Base-by-base conservation (phyloP, 2,888 invertebrate species). In the Tethea ocularis region DNA sequence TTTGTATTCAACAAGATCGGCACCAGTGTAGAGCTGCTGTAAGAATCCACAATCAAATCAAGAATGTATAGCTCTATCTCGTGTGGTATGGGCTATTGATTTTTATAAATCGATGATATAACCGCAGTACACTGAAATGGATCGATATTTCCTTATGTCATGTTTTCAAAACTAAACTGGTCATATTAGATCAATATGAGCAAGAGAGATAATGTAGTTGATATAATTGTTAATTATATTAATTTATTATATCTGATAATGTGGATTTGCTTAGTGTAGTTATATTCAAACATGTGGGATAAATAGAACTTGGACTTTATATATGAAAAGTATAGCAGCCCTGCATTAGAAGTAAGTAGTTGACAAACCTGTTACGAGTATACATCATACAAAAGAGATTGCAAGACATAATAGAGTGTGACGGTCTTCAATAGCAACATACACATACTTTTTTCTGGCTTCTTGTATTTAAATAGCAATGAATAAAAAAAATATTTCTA, bases 181-280 rank as follows among this genome's bases (percentile, higher is more conserved):
- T 4, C 24, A 24, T 6, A 24, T 24, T 24, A 24, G 24, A 24
- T 24, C 24, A 24, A 24, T 24, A 6, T 4, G 2, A 6, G 24
- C 24, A 24, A 24, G 24, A 4, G 24, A 24, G 2, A 2, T 4
- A 24, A 24, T 24, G 6, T 24, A 6, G 2, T 24, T 24, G 3
- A 33, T 8, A 33, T 33, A 11, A 33, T 11, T 33, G 33, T 11
- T 33, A 33, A 7, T 11, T 8, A n/a, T n/a, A n/a, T n/a, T n/a
- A n/a, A n/a, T n/a, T n/a, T n/a, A n/a, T n/a, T n/a, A 15, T 38
- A 38, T 38, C 36, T 57, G 17, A 41, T 56, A 56, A 51, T 61
- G 57, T 59, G 58, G 57, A 60, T 15, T 61, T 57, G 51, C 36
- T 38, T 38, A 15, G n/a, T 38, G 36, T 38, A 15, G 13, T 38